phyloP scores from a whole-genome alignment of 2,888 invertebrate genomes.

The Agrotis segetum region DNA sequence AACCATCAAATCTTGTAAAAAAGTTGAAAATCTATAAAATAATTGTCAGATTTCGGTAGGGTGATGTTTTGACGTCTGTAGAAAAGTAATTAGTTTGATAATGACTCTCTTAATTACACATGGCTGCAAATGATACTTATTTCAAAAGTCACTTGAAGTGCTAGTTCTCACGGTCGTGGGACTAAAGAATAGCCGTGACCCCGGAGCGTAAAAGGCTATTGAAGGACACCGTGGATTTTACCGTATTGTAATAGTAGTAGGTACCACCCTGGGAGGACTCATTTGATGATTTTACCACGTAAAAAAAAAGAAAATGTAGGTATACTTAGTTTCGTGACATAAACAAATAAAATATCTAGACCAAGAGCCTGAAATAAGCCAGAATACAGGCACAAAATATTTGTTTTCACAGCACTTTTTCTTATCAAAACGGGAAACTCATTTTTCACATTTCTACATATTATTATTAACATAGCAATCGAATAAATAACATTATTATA shows the following conservation, averaged over 20 bases:
- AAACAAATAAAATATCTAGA: constrained; percentile 24
- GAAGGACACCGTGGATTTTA: too few relatives aligned
- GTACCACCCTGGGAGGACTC: too few relatives aligned
- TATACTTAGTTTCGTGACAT: not conserved
- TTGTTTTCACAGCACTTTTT: not conserved
- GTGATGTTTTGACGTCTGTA: too few relatives aligned
- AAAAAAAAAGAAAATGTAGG: too few relatives aligned
- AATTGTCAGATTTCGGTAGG: too few relatives aligned
- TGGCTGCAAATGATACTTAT: constrained; percentile 26
- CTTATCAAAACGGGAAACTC: constrained; percentile 13
- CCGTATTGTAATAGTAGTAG: too few relatives aligned
- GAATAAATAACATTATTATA: constrained; percentile 45
- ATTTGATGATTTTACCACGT: too few relatives aligned
- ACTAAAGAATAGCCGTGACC: too few relatives aligned
- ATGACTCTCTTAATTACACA: constrained; percentile 34
- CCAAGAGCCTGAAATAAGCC: not conserved
- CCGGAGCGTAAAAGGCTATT: too few relatives aligned
- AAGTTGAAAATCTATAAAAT: too few relatives aligned
- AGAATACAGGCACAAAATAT: not conserved
- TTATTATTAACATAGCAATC: constrained; percentile 11
- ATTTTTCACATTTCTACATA: constrained; percentile 18
- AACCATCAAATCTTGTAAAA: too few relatives aligned
- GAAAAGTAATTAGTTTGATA: constrained; percentile 49
- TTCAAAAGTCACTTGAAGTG: constrained; percentile 7
- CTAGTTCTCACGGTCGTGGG: too few relatives aligned